These are phyloP conservation scores for Drosophila nigricruria DNA, from an alignment of 2,888 invertebrate species.

Conservation along the genomic window DNA sequence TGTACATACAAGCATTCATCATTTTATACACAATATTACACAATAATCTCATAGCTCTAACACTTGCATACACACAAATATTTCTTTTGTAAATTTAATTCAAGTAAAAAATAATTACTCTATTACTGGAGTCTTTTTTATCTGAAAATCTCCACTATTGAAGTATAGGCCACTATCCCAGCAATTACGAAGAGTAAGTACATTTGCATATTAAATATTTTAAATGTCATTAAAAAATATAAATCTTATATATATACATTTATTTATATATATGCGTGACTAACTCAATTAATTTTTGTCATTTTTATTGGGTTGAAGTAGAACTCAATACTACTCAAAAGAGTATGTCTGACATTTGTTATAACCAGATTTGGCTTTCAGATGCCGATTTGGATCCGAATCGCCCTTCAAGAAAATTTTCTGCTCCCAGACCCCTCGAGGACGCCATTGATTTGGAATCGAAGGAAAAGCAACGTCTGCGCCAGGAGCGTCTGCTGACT, in stretches of 20 bases:
- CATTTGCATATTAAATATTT: constrained; percentile 9
- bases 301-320: background rate
- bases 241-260: background rate
- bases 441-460: constrained; percentile 87
- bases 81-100: constrained; percentile 8
- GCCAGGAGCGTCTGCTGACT: constrained; percentile 88
- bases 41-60: background rate
- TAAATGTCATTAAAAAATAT: constrained; percentile 19
- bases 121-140: constrained; percentile 65
- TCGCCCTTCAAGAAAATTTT: constrained; percentile 90
- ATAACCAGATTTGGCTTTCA: constrained; percentile 50
- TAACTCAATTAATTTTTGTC: background rate
- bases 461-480: constrained; percentile 88
- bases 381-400: constrained; percentile 89
- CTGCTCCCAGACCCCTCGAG: constrained; percentile 87
- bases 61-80: background rate
- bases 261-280: constrained; percentile 23
- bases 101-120: constrained; percentile 43
- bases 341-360: background rate
- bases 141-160: constrained; percentile 66
- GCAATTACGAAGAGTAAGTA: constrained; percentile 57
- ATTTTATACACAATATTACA: background rate
- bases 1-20: background rate
- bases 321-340: background rate
- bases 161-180: constrained; percentile 45